Base-by-base conservation (phyloP, 1,140 invertebrate genomes). In the Thaumetopoea pityocampa region DNA sequence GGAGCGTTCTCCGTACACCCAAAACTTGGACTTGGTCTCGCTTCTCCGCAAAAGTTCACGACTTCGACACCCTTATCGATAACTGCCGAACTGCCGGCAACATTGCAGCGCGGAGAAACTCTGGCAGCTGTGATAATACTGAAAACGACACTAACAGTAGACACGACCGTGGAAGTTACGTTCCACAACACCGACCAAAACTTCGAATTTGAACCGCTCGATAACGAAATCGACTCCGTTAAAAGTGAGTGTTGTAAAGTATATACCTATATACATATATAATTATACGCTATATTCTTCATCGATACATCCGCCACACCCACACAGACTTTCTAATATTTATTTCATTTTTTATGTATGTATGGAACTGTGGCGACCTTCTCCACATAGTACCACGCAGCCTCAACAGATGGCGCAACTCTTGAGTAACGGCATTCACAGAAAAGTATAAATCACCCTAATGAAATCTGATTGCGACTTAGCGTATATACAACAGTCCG, bases 1-100 rank as follows among this genome's bases (percentile, higher is more conserved):
- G 94, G 93, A 17, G 98, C 94, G 0, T 99, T 99, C 73, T 95
- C 97, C 0, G 85, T 99, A 22, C 94, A 96, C 79, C 87, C 92
- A 0, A 85, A 92, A 5, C 83, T 91, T 36, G 98, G 97, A 9
- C 87, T 99, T 0, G 96, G 95, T 1, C 85, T 99, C 2, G 90
- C 94, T 5, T 78, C 30, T 67, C 86, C 43, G 86, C 92, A 89
- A 56, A 93, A 93, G 89, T 78, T 98, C 14, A 90, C 89, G 66
- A 94, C 97, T 0, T 95, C 96, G 67, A 91, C 95, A 1, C 67
- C 69, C 0, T 58, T 81, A 6, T 50, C 67, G 0, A 62, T 86
- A 4, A 59, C 63, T 1, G 74, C 68, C 0, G 92, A 95, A 63
- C 84, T 99, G 4, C 98, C 98, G 0, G 96, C 96, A 61, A 92